Percentiles rank a stretch among this genome's conserved stretches.
Evolutionary conservation across 2,113 vertebrate genomes (phyloP).

Genomic region (Falcunculus frontatus): DNA sequence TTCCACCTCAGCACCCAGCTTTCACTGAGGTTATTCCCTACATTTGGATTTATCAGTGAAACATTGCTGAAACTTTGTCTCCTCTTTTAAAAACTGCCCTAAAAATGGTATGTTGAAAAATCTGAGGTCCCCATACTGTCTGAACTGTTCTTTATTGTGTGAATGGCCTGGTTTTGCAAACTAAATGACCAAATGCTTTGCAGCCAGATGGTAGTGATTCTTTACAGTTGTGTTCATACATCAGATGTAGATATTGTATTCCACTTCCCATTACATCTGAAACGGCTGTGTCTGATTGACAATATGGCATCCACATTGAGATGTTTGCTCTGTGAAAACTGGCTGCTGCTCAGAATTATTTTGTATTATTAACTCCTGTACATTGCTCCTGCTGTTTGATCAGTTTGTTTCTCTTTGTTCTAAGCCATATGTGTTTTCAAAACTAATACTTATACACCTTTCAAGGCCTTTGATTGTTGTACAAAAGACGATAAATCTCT

Average conservation of each 20-base stretch:
- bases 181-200: constrained; percentile 18
- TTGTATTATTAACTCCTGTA: constrained; percentile 61
- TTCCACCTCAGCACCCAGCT: not conserved
- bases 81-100: constrained; percentile 33
- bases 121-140: constrained; percentile 7
- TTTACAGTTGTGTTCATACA: constrained; percentile 62
- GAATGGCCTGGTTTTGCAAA: not conserved
- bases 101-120: constrained; percentile 43
- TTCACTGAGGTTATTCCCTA: not conserved
- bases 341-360: constrained; percentile 53
- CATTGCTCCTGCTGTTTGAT: constrained; percentile 52
- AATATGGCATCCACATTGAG: constrained; percentile 63
- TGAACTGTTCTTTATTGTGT: constrained; percentile 14
- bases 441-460: constrained; percentile 54
- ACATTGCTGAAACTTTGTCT: constrained; percentile 9
- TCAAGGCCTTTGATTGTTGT: constrained; percentile 34
- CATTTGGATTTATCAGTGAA: constrained; percentile 23
- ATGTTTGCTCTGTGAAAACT: constrained; percentile 54
- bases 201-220: constrained; percentile 65
- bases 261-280: constrained; percentile 63
- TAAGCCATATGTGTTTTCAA: constrained; percentile 60
- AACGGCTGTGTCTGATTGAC: constrained; percentile 60
- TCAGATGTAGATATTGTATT: constrained; percentile 67
- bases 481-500: constrained; percentile 53
- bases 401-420: constrained; percentile 57